Percentiles rank a stretch among this genome's conserved stretches.
Evolutionary conservation across 2,888 invertebrate species (phyloP).

Genomic region (Diadegma fenestrale): DNA sequence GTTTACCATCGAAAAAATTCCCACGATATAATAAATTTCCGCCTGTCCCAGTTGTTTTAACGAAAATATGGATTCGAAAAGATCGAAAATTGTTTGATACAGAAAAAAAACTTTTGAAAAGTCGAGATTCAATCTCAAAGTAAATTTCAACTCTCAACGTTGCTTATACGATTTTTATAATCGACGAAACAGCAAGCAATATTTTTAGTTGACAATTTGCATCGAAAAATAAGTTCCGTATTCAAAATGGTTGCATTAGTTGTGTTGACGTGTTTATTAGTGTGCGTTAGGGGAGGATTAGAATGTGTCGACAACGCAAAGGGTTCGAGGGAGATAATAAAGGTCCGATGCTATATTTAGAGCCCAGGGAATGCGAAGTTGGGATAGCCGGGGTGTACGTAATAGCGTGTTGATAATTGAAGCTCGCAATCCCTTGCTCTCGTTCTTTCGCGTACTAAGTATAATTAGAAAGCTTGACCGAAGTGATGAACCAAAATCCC

Average conservation of each 20-base stretch:
- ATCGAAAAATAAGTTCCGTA: neutral
- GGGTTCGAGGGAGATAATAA: conserved; percentile 59
- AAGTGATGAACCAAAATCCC: conserved; percentile 44
- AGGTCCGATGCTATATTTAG: conserved; percentile 13
- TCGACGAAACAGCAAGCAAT: neutral
- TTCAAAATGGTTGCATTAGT: neutral
- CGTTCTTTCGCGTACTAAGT: neutral
- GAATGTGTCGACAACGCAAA: conserved; percentile 54
- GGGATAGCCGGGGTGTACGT: conserved; percentile 76
- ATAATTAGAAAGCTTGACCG: conserved; percentile 54
- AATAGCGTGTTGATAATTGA: conserved; percentile 85
- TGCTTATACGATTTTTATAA: neutral
- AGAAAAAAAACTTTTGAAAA: too few relatives aligned
- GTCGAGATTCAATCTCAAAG: neutral
- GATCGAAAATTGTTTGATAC: too few relatives aligned
- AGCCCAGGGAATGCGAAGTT: conserved; percentile 75
- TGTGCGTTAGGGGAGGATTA: conserved; percentile 57
- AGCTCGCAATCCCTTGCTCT: conserved; percentile 68
- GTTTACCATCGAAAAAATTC: too few relatives aligned
- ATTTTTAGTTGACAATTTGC: neutral
- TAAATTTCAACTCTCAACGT: neutral
- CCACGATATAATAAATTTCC: too few relatives aligned
- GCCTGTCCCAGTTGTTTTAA: too few relatives aligned
- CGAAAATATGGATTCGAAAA: too few relatives aligned
- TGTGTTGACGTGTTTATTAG: conserved; percentile 18